Evolutionary conservation across 1,140 invertebrate species (phyloP), one percentile per base, ranked within the genome.

Genomic region (Anoplolepis gracilipes): DNA sequence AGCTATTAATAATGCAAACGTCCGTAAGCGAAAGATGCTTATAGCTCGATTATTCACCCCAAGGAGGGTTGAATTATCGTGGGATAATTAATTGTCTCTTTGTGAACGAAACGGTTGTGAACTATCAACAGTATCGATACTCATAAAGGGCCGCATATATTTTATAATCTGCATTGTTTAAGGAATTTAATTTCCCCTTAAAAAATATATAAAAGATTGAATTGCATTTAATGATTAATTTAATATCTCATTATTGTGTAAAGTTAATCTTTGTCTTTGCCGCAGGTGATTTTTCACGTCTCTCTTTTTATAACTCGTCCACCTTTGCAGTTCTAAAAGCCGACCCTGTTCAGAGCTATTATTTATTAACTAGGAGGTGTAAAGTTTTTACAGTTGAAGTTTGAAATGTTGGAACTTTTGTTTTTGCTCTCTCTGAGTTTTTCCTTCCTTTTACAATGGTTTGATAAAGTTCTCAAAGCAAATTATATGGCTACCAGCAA

Each of bases 101-200:
- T 70, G 67, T n/a, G 65, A 69, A 49, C 25, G 42, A 19, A 69
- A 69, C 42, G 19, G 28, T 13, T 69, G 65, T 16, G 25, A 70
- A 6, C 0, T 49, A 4, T 70, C 42, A 1, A 25, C 13, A 46
- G 28, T 22, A 16, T 46, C 39, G 67, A 46, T 46, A 3, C 39
- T n/a, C n/a, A n/a, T n/a, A 46, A 70, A 49, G 42, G 42, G 42
- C 25, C 42, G 67, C 42, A 70, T 5, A 67, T 25, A 28, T 46
- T 46, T 46, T 10, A 22, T 5, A 67, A 67, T n/a, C n/a, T n/a
- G n/a, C n/a, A n/a, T n/a, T n/a, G n/a, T n/a, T 67, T 46, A 46
- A 42, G 2, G 2, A 25, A 46, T 42, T 2, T 0, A 16, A 46
- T 42, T 42, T 11, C 11, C 11, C n/a, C n/a, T n/a, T 16, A 39